Base-by-base conservation (phyloP, 2,797 vertebrate genomes). In the Onychomys torridus region DNA sequence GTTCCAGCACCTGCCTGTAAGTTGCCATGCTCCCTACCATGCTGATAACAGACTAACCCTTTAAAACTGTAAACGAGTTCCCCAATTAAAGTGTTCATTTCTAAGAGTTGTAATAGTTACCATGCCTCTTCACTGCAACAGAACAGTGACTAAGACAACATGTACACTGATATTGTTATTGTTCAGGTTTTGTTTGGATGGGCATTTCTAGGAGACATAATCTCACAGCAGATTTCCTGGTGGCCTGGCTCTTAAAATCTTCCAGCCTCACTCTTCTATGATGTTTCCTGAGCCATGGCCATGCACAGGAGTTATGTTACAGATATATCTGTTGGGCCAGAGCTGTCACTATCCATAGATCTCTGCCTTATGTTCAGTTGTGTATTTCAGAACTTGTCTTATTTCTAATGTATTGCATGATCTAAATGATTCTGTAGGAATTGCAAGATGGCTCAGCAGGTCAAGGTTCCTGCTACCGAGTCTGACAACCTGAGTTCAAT, bases 341-440 rank as follows among this genome's bases (percentile, higher is more conserved):
- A 32, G 8, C 6, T 32, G 9, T 9, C 1, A 12, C 40, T 83
- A 63, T 9, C 8, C 27, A 19, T 43, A 19, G 14, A 83, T 19
- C 9, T 43, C 25, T 79, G 32, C 49, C 49, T 43, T 19, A 27
- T 16, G 13, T 57, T 27, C 16, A 63, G 37, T 61, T 83, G 37
- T 83, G 6, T 16, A 19, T 83, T 83, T 63, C 37, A 4, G 59
- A 59, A 19, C 63, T 83, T 8, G 27, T 63, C 12, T 40, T 61
- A 43, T 61, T 67, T 93, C 87, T 29, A 95, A 90, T 57, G 49
- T 46, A 46, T 6, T 77, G 7, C 52, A 25, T 93, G 25, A 78
- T 69, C 40, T 86, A 57, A 94, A 79, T 43, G 61, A 59, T 81
- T 88, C 61, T 91, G 69, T 89, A 93, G 63, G 40, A 65, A 46